phyloP scores from a whole-genome alignment of 64 coral and sea anemone genomes.

The Porites lutea region DNA sequence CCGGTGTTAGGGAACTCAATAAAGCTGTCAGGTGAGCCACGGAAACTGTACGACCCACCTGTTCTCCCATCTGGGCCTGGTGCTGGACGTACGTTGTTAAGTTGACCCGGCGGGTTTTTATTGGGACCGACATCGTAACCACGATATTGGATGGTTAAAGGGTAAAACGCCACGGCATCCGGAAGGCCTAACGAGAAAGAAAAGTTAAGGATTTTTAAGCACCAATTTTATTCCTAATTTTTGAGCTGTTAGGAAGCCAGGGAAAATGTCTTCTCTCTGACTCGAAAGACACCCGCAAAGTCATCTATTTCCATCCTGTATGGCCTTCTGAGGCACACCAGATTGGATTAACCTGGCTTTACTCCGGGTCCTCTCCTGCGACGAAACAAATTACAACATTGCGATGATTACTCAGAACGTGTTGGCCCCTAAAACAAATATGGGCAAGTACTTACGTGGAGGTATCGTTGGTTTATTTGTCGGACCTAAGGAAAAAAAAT shows the following conservation, averaged over 20 bases:
- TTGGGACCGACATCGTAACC: constrained; percentile 62
- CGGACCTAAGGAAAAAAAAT: constrained; percentile 26
- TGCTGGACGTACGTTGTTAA: constrained; percentile 65
- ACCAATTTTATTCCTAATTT: no score
- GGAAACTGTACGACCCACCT: constrained; percentile 63
- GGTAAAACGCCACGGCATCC: constrained; percentile 77
- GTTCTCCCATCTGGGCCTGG: constrained; percentile 78
- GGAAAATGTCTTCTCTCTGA: no score
- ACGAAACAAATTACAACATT: no score
- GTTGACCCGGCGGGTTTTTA: constrained; percentile 75
- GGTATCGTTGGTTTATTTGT: constrained; percentile 11
- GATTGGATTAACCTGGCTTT: no score
- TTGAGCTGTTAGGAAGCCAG: no score
- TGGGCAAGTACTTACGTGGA: constrained; percentile 22
- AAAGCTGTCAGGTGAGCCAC: constrained; percentile 69
- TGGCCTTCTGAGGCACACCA: no score
- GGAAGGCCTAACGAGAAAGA: constrained; percentile 28
- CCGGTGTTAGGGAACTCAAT: constrained; percentile 83
- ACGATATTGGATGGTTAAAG: constrained; percentile 50
- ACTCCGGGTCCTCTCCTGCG: no score
- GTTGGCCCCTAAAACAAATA: no score
- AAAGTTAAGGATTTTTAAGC: neutral
- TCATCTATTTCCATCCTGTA: no score
- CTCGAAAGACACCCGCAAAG: no score
- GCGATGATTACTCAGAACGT: no score